Percentiles rank a stretch among this genome's conserved stretches.
Conservation (phyloP, 2,113 vertebrate genomes). For the Odocoileus virginianus region DNA sequence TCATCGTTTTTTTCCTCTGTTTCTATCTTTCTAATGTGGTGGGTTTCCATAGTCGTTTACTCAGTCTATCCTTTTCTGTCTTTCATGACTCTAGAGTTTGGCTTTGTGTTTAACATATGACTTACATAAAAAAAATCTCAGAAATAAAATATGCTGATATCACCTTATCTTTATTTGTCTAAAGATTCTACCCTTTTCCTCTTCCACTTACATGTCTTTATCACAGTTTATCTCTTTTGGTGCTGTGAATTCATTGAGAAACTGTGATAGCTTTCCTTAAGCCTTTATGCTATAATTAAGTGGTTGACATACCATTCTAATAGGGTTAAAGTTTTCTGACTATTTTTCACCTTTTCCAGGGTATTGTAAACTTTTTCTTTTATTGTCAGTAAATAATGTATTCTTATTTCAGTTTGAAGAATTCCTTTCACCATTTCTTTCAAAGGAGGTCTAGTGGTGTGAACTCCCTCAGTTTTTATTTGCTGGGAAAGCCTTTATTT, state of each 20-base stretch:
- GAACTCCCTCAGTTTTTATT: neutral
- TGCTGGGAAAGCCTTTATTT: neutral
- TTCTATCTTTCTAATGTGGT: neutral
- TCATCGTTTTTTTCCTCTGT: neutral
- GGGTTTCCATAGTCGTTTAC: neutral
- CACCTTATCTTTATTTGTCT: neutral
- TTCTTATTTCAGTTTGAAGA: neutral
- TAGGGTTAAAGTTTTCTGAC: neutral
- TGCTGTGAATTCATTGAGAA: neutral
- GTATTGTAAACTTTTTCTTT: neutral
- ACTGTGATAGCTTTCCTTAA: neutral
- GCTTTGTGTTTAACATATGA: neutral
- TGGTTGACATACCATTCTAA: neutral
- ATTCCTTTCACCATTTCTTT: neutral
- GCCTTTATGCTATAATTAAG: neutral
- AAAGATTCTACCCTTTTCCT: neutral
- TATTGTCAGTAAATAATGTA: neutral
- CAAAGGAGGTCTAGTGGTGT: neutral
- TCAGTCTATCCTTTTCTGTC: neutral
- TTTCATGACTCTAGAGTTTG: neutral
- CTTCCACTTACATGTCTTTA: neutral
- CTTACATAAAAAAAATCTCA: neutral
- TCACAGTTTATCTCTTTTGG: neutral
- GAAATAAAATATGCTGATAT: neutral
- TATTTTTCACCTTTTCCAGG: neutral